Percentiles rank a stretch among this genome's conserved stretches.
These are phyloP conservation scores for Hippopotamyrus pictus DNA, from an alignment of 2,797 vertebrate species.

Conservation along the genomic window DNA sequence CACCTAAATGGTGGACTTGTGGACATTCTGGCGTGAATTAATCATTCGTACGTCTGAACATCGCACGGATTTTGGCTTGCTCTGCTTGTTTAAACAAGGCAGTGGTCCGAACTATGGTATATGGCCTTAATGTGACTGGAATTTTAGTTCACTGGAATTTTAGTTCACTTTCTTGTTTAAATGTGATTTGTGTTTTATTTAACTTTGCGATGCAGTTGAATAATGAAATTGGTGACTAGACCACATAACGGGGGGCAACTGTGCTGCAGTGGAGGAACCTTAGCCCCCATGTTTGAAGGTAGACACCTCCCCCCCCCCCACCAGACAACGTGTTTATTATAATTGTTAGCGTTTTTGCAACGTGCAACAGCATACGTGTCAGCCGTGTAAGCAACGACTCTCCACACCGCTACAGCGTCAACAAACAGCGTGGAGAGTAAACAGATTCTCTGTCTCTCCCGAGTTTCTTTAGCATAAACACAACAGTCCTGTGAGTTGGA, in stretches of 20 bases:
- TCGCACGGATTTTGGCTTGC: not conserved
- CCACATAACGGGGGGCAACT: not conserved
- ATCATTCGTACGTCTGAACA: not conserved
- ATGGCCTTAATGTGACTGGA: not conserved
- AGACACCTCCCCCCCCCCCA: not conserved
- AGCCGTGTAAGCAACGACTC: not conserved
- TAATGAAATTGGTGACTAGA: not conserved
- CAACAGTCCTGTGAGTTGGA: too few species aligned
- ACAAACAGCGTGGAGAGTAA: not conserved
- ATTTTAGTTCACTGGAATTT: not conserved
- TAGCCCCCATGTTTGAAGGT: not conserved
- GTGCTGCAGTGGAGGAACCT: not conserved
- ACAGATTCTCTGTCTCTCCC: not conserved
- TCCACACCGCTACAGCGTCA: not conserved
- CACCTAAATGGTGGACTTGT: not conserved
- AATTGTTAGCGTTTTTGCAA: not conserved
- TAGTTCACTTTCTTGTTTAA: not conserved
- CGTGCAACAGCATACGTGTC: not conserved
- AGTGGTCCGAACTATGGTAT: not conserved
- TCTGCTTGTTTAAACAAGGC: not conserved
- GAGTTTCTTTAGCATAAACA: not conserved
- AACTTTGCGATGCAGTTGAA: not conserved
- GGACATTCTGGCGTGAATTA: not conserved
- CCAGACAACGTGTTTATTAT: not conserved
- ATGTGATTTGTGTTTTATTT: not conserved